phyloP scores from a whole-genome alignment of 1,140 invertebrate species.

The Orchestia grillus region DNA sequence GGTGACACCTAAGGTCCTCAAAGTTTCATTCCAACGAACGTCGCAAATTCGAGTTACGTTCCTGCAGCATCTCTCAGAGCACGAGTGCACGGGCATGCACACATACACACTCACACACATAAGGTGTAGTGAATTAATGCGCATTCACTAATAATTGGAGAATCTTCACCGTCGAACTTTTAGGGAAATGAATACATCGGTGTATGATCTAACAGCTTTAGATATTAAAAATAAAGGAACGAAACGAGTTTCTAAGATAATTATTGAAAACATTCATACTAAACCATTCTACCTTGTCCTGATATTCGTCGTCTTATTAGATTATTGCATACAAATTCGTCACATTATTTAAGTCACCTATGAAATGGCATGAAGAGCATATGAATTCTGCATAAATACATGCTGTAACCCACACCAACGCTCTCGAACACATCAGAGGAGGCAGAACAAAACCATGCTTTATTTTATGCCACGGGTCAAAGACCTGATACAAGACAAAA shows the following conservation, averaged over 20 bases:
- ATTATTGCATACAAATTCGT: not conserved
- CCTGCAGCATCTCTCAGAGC: no score
- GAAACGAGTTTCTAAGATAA: not conserved
- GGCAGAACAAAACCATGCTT: not conserved
- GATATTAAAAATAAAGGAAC: not conserved
- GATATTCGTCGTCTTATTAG: not conserved
- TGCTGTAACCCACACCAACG: not conserved
- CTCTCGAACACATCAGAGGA: not conserved
- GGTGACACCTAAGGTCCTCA: not conserved
- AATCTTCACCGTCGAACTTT: not conserved
- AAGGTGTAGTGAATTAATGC: not conserved
- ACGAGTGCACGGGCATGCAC: not conserved
- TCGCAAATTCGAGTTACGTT: not conserved
- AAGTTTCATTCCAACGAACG: not conserved
- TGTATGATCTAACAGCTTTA: not conserved
- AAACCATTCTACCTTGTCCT: not conserved
- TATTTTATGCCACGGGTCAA: not conserved
- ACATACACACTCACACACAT: no score
- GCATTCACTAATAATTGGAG: not conserved
- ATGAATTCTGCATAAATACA: not conserved
- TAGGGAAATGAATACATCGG: not conserved
- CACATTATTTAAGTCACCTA: not conserved
- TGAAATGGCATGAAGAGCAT: not conserved
- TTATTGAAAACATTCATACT: not conserved
- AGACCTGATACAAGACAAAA: not conserved